Evolutionary conservation across 2,888 invertebrate species (phyloP).

Genomic region (Strigamia transsilvanica): DNA sequence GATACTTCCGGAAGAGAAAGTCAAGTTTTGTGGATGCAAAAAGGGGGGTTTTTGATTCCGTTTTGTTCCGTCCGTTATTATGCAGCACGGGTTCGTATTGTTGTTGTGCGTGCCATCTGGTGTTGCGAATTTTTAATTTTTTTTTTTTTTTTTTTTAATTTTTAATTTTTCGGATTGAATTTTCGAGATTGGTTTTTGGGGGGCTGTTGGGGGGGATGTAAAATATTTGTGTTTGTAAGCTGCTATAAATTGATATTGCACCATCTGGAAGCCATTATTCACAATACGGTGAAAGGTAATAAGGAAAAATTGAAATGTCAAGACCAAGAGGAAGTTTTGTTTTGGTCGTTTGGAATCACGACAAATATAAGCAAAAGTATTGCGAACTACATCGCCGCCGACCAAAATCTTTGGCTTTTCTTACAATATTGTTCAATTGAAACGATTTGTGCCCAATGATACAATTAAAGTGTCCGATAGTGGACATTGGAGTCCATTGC

Average conservation of each 20-base stretch:
- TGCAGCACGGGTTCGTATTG: neutral
- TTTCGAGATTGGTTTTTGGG: neutral
- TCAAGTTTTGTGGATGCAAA: conserved; percentile 19
- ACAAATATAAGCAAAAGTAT: too few relatives aligned
- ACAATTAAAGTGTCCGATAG: too few relatives aligned
- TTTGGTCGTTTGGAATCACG: too few relatives aligned
- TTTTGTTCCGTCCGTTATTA: neutral
- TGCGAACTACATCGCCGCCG: too few relatives aligned
- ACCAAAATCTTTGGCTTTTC: too few relatives aligned
- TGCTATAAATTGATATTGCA: neutral
- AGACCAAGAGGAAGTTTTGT: neutral
- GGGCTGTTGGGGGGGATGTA: too few relatives aligned
- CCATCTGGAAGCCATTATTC: conserved; percentile 23
- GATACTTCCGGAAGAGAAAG: conserved; percentile 49
- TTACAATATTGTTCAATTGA: too few relatives aligned
- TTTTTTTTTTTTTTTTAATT: neutral
- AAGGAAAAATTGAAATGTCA: conserved; percentile 7
- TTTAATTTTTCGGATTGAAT: neutral
- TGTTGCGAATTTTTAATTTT: neutral
- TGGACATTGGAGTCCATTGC: too few relatives aligned
- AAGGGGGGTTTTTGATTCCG: neutral
- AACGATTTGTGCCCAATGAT: too few relatives aligned
- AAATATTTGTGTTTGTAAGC: neutral
- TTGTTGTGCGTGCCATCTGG: conserved; percentile 4
- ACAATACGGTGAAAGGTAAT: neutral